These are phyloP conservation scores for Rhynchophorus ferrugineus DNA, from an alignment of 1,140 invertebrate genomes.

Conservation along the genomic window DNA sequence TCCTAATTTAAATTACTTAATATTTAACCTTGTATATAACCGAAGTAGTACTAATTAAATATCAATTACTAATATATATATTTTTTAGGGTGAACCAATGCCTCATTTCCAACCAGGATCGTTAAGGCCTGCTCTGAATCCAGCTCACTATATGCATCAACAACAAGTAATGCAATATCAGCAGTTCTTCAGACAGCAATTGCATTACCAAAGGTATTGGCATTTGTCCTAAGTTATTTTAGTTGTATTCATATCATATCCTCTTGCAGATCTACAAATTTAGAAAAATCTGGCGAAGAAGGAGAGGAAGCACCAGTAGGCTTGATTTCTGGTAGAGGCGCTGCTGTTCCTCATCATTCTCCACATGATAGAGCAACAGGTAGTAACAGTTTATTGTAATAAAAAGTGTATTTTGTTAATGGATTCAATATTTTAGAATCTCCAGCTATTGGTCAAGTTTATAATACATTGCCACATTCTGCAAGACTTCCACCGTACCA, in stretches of 20 bases:
- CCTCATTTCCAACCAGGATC: slow-evolving; percentile 38
- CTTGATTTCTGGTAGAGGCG: slow-evolving; percentile 30
- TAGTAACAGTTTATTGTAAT: slow-evolving; percentile 28
- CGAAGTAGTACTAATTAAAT: too few relatives aligned
- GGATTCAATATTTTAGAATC: slow-evolving; percentile 56
- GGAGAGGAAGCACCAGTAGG: slow-evolving; percentile 53
- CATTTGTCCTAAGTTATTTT: background rate
- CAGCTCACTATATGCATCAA: slow-evolving; percentile 53
- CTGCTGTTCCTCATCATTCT: slow-evolving; percentile 52
- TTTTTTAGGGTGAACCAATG: slow-evolving; percentile 53
- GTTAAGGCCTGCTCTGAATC: slow-evolving; percentile 29
- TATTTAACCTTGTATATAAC: too few relatives aligned
- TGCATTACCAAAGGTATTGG: slow-evolving; percentile 36
- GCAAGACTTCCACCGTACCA: slow-evolving; percentile 21
- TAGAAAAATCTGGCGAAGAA: slow-evolving; percentile 41
- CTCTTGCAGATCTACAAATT: slow-evolving; percentile 36
- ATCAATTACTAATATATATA: background rate
- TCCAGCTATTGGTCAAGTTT: slow-evolving; percentile 62
- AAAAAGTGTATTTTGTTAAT: too few relatives aligned
- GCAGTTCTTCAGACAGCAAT: slow-evolving; percentile 57
- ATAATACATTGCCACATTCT: slow-evolving; percentile 34
- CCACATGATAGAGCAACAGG: slow-evolving; percentile 69
- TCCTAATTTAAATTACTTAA: too few relatives aligned
- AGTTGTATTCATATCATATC: background rate
- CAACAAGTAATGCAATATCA: slow-evolving; percentile 55